Base-by-base conservation (phyloP, 1,140 invertebrate species). In the Mya arenaria region DNA sequence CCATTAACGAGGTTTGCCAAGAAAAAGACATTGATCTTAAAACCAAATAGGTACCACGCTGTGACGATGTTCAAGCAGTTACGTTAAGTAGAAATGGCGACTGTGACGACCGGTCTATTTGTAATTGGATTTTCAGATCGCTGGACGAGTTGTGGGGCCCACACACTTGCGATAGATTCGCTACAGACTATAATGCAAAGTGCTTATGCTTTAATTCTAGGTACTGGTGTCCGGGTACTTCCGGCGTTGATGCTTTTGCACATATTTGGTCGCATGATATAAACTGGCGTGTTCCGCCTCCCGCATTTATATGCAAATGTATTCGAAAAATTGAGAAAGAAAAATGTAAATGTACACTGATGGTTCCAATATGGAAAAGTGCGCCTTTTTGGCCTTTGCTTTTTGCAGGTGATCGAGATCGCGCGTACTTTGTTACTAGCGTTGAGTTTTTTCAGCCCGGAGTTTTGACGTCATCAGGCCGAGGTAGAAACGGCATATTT, bases 211-310 rank as follows among this genome's bases (percentile, higher is more conserved):
- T 82, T 74, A 74, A 74, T 68, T 73, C 58, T 41, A 65, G 55
- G 39, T 77, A 69, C 34, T 83, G 63, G 72, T 83, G 81, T 36
- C 48, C 62, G 30, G 81, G 73, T 5, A 69, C 63, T 10, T 48
- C 19, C 25, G 63, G 48, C 10, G 68, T 83, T 25, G 60, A 83
- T 58, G 81, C 72, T 10, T 58, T 83, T 66, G n/a, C 17, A 13
- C 10, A 19, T 30, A 48, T 23, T 15, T 68, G 60, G 32, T 15
- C 5, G n/a, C 19, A 15, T 13, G 32, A 68, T 5, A 79, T 52
- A 15, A 52, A 56, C 28, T 79, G 75, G 75, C 55, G 44, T 32
- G 75, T 79, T n/a, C 62, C 75, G 19, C 75, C 75, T 17, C 60
- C 62, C 17, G 23, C 32, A 30, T 60, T 71, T 23, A 69, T 58